Evolutionary conservation across 2,888 invertebrate species (phyloP).

Genomic region (Petrolisthes manimaculis): DNA sequence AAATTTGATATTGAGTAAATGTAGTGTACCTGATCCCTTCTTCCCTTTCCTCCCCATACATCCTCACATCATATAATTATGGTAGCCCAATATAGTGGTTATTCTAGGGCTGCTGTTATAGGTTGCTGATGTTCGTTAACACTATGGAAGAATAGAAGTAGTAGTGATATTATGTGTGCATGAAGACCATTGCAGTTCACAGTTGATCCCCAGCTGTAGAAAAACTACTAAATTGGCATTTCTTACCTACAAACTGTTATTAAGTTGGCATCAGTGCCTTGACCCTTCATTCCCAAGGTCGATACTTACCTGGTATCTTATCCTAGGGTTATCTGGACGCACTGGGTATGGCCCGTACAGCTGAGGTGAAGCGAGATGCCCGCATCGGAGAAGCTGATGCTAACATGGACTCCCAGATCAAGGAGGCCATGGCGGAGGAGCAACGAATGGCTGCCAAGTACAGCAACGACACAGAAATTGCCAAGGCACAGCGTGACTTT

Average conservation of each 20-base stretch:
- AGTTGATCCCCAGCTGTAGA: too few species aligned
- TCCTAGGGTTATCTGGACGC: slow-evolving; percentile 88
- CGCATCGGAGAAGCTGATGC: slow-evolving; percentile 98
- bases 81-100: too few species aligned
- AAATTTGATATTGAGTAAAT: too few species aligned
- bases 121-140: too few species aligned
- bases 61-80: too few species aligned
- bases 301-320: background rate
- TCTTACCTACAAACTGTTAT: background rate
- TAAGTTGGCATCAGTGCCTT: background rate
- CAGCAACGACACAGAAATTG: slow-evolving; percentile 96
- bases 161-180: too few species aligned
- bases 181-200: too few species aligned
- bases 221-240: background rate
- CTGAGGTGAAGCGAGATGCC: slow-evolving; percentile 95
- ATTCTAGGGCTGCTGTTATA: too few species aligned
- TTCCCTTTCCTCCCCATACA: too few species aligned
- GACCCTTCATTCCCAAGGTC: background rate
- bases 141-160: too few species aligned
- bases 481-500: slow-evolving; percentile 95
- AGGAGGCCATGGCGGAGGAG: slow-evolving; percentile 96
- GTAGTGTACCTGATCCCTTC: too few species aligned
- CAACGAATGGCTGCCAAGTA: slow-evolving; percentile 94
- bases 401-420: slow-evolving; percentile 89
- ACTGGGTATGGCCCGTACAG: slow-evolving; percentile 93